A percentile compares a stretch with the other conserved stretches of the same genome.
These are phyloP conservation scores for Narcine bancroftii DNA, from an alignment of 2,113 vertebrate species.

Conservation along the genomic window DNA sequence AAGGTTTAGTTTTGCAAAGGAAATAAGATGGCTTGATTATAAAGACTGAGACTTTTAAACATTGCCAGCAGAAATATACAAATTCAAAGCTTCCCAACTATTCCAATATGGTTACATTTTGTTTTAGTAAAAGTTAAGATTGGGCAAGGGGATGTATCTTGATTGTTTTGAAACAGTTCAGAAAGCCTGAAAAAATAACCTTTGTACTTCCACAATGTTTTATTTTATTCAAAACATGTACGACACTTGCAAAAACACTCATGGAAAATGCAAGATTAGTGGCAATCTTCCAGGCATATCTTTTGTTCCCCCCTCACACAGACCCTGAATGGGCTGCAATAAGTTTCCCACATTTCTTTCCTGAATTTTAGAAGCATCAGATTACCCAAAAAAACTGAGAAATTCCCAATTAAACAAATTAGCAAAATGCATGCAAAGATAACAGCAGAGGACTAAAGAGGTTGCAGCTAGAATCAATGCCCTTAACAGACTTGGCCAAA, in stretches of 20 bases:
- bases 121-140: no score
- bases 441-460: background rate
- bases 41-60: background rate
- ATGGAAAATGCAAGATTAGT: background rate
- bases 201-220: background rate
- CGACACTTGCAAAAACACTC: background rate
- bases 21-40: no score
- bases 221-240: background rate
- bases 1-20: background rate
- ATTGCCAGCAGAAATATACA: background rate
- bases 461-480: background rate
- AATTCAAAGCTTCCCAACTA: background rate
- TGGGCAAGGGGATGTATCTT: background rate
- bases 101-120: no score
- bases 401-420: background rate
- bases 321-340: background rate
- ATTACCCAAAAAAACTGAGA: background rate
- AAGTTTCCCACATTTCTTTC: background rate
- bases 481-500: background rate
- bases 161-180: background rate
- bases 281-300: background rate
- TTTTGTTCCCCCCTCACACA: background rate
- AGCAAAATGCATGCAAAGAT: background rate
- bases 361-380: background rate
- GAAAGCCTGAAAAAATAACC: background rate